A percentile compares a stretch with the other conserved stretches of the same genome.
These are phyloP conservation scores for Fistularia tabacaria DNA, from an alignment of 2,797 vertebrate genomes.

Conservation along the genomic window DNA sequence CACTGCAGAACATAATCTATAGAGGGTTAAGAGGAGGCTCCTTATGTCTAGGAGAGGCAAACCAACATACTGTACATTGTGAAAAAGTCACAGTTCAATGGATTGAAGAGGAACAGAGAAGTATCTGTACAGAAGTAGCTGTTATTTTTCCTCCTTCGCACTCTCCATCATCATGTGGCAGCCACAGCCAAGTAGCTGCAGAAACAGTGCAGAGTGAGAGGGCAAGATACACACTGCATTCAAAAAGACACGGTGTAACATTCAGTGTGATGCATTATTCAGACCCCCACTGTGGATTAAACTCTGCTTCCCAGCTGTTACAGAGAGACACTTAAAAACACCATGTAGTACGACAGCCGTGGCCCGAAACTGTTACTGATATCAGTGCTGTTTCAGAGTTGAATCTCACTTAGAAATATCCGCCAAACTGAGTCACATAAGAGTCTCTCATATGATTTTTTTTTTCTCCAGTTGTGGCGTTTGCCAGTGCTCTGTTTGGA, in stretches of 20 bases:
- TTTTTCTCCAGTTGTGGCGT: conserved; percentile 17
- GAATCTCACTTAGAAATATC: conserved; percentile 22
- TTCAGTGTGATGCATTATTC: conserved; percentile 65
- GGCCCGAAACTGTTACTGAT: conserved; percentile 53
- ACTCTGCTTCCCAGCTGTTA: conserved; percentile 64
- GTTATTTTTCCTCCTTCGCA: conserved; percentile 5
- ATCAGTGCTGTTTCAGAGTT: conserved; percentile 32
- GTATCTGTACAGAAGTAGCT: neutral
- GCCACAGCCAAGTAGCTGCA: conserved; percentile 35
- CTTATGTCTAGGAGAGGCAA: too few relatives aligned
- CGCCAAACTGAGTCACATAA: conserved; percentile 31
- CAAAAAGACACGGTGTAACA: conserved; percentile 58
- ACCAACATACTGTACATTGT: too few relatives aligned
- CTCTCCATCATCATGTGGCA: conserved; percentile 22
- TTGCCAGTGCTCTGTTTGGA: conserved; percentile 52
- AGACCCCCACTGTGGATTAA: conserved; percentile 59
- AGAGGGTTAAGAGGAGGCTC: neutral
- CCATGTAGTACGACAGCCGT: conserved; percentile 56
- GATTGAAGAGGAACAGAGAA: too few relatives aligned
- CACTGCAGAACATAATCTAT: neutral
- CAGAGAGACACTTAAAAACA: conserved; percentile 62
- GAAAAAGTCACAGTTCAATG: too few relatives aligned
- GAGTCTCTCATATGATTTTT: conserved; percentile 26
- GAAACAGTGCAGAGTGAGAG: conserved; percentile 20
- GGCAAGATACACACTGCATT: conserved; percentile 48